These are phyloP conservation scores for Dolomedes plantarius DNA, from an alignment of 2,888 invertebrate genomes.

Conservation along the genomic window DNA sequence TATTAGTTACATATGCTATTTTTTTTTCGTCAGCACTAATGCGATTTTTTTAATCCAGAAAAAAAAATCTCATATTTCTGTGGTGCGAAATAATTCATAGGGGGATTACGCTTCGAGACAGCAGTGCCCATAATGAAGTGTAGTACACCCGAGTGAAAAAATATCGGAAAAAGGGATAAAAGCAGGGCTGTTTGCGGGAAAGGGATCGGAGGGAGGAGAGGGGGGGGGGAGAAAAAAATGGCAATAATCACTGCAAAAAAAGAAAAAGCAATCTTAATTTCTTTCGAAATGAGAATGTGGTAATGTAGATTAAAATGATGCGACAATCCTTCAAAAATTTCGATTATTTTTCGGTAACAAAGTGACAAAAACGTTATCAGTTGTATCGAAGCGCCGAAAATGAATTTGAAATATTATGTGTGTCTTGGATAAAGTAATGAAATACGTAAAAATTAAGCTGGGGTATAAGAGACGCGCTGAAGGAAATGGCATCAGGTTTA, in stretches of 20 bases:
- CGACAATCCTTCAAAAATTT: background rate
- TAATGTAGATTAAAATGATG: conserved; percentile 14
- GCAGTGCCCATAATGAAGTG: conserved; percentile 1
- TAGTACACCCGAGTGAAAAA: conserved; percentile 4
- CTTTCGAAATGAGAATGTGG: conserved; percentile 17
- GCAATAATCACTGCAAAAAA: conserved; percentile 20
- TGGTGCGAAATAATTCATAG: conserved; percentile 29
- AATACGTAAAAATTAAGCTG: too few species aligned
- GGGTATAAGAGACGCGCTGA: too few species aligned
- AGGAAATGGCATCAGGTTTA: too few species aligned
- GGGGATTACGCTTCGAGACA: conserved; percentile 14
- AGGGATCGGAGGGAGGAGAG: background rate
- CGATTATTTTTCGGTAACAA: background rate
- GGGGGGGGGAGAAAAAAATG: background rate
- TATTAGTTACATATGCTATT: conserved; percentile 19
- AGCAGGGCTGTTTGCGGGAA: conserved; percentile 1
- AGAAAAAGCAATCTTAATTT: conserved; percentile 19
- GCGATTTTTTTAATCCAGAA: conserved; percentile 20
- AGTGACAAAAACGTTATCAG: background rate
- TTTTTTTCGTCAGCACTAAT: conserved; percentile 15
- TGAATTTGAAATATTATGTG: background rate
- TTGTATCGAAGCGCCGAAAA: background rate
- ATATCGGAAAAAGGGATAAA: background rate
- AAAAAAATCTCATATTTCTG: conserved; percentile 36
- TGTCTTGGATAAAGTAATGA: too few species aligned